Percentiles rank a stretch among this genome's conserved stretches.
These are phyloP conservation scores for Himalopsyche anomala DNA, from an alignment of 2,888 invertebrate species.

Conservation along the genomic window DNA sequence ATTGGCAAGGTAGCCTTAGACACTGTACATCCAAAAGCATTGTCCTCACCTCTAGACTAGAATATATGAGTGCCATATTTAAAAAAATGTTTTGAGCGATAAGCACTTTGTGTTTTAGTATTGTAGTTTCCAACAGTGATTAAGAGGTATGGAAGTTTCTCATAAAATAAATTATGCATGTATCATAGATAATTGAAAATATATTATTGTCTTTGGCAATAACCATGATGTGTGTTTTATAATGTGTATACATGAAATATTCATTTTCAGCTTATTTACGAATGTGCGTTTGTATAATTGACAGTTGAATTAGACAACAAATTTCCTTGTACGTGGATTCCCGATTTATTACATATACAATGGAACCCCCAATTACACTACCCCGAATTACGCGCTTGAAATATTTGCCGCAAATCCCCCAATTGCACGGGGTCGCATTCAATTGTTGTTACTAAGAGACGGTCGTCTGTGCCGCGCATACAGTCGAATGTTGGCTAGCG, in stretches of 20 bases:
- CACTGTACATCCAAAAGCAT: neutral
- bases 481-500: no score
- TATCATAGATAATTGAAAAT: slow-evolving; percentile 5
- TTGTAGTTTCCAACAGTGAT: neutral
- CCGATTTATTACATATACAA: no score
- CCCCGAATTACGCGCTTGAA: no score
- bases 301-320: no score
- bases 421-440: no score
- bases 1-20: neutral
- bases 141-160: neutral
- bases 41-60: neutral
- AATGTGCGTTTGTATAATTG: no score
- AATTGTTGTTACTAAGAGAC: no score
- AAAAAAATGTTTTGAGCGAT: neutral
- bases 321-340: no score
- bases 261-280: neutral
- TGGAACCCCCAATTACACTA: no score
- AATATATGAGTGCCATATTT: neutral
- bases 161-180: slow-evolving; percentile 34
- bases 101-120: neutral
- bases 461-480: no score
- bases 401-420: no score
- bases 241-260: slow-evolving; percentile 23
- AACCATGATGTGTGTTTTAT: neutral
- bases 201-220: slow-evolving; percentile 35